Evolutionary conservation across 1,140 invertebrate species (phyloP), one percentile per base, ranked within the genome.

Genomic region (Hycleus cichorii): DNA sequence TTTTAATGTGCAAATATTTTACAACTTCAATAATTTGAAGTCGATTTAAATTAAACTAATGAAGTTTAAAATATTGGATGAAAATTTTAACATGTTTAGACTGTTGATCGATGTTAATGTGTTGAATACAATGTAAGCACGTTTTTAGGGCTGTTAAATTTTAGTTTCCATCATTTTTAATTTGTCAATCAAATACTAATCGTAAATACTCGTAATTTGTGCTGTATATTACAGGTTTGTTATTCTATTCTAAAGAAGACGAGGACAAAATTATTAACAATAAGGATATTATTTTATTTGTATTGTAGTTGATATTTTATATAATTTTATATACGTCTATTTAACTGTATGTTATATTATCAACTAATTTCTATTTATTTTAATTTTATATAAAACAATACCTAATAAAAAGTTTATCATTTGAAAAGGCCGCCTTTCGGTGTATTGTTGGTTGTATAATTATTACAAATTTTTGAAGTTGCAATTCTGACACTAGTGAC

Each of bases 331-430:
- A 32, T 5, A 18, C 18, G 18, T 18, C 18, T 32, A 32, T 32
- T 32, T 32, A 32, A 32, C 7, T 32, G 32, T 32, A 32, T 32
- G 32, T 32, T 32, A 32, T 32, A 32, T 7, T 32, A 32, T 32
- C 32, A 32, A 32, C 32, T 18, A 32, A 32, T 25, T 54, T 58
- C 47, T 61, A 46, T 46, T 61, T 60, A 54, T 56, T 60, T 60
- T 57, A 57, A 60, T 57, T 61, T 61, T 58, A 48, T 53, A 61
- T 54, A 53, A 58, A 61, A 32, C 7, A 4, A 32, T 49, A 61
- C 25, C 49, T 47, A 43, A 50, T 26, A 24, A 53, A 18, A 39
- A 18, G 38, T 5, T 42, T 32, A 10, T 32, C 7, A 39, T 58
- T 47, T 45, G 1, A 26, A 12, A 55, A 43, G 26, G 27, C 32